Evolutionary conservation across 2,113 vertebrate species (phyloP).

Genomic region (Ictidomys tridecemlineatus): DNA sequence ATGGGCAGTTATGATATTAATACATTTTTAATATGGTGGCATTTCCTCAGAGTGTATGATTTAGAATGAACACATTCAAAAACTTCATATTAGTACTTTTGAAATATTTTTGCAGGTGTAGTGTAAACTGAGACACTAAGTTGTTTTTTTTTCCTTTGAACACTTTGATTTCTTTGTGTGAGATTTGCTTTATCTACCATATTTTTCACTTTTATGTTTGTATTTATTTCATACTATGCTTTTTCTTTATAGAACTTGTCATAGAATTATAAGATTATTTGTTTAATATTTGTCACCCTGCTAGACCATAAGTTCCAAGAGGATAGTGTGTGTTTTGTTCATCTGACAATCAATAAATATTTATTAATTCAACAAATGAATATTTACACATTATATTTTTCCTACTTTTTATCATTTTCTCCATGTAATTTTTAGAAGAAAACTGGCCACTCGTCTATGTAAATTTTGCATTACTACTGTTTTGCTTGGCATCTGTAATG

Average conservation of each 20-base stretch:
- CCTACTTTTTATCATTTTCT: neutral
- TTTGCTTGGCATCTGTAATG: neutral
- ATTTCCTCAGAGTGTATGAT: conserved; percentile 20
- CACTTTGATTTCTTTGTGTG: conserved; percentile 20
- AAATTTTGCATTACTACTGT: neutral
- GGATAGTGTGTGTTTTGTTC: neutral
- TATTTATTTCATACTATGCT: neutral
- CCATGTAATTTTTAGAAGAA: neutral
- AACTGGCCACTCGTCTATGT: neutral
- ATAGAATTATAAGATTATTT: neutral
- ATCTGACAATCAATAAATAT: neutral
- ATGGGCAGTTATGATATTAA: neutral
- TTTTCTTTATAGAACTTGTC: neutral
- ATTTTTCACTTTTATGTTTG: neutral
- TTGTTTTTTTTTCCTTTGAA: neutral
- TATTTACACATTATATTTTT: neutral
- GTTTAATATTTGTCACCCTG: neutral
- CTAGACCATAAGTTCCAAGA: neutral
- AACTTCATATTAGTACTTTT: neutral
- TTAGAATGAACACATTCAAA: neutral
- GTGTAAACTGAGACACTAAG: neutral
- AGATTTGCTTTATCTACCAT: neutral
- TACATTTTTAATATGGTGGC: neutral
- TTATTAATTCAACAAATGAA: neutral
- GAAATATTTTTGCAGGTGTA: conserved; percentile 48